phyloP scores from a whole-genome alignment of 1,140 invertebrate genomes.

The Drosophila repleta region DNA sequence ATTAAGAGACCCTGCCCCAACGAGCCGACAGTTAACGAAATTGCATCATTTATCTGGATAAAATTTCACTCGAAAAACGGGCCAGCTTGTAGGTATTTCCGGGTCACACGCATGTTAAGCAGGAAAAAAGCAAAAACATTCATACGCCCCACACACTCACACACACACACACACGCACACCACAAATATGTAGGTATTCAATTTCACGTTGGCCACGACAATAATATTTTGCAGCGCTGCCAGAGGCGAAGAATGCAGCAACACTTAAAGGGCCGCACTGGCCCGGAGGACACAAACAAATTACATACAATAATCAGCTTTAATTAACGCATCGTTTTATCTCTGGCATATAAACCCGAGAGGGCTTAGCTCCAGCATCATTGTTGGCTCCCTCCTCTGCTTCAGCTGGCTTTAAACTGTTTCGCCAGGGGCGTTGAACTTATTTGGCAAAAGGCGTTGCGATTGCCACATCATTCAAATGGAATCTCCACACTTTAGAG shows the following conservation, averaged over 20 bases:
- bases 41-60: constrained; percentile 77
- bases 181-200: constrained; percentile 34
- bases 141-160: constrained; percentile 7
- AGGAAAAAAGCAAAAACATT: constrained; percentile 44
- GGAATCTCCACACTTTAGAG: constrained; percentile 55
- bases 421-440: constrained; percentile 61
- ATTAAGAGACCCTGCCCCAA: constrained; percentile 50
- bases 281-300: constrained; percentile 74
- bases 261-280: constrained; percentile 53
- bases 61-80: constrained; percentile 56
- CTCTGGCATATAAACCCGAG: constrained; percentile 36
- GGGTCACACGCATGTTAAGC: constrained; percentile 65
- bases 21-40: constrained; percentile 31
- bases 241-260: constrained; percentile 43
- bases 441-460: constrained; percentile 64
- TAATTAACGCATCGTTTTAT: constrained; percentile 76
- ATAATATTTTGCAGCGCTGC: constrained; percentile 63
- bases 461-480: constrained; percentile 45
- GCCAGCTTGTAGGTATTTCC: constrained; percentile 35
- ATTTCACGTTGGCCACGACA: constrained; percentile 56
- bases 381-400: constrained; percentile 1
- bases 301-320: constrained; percentile 73
- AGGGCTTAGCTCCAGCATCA: constrained; percentile 23
- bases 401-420: constrained; percentile 26
- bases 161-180: neutral